Evolutionary conservation across 1,140 invertebrate genomes (phyloP), one percentile per base, ranked within the genome.

Genomic region (Lucilia sericata): DNA sequence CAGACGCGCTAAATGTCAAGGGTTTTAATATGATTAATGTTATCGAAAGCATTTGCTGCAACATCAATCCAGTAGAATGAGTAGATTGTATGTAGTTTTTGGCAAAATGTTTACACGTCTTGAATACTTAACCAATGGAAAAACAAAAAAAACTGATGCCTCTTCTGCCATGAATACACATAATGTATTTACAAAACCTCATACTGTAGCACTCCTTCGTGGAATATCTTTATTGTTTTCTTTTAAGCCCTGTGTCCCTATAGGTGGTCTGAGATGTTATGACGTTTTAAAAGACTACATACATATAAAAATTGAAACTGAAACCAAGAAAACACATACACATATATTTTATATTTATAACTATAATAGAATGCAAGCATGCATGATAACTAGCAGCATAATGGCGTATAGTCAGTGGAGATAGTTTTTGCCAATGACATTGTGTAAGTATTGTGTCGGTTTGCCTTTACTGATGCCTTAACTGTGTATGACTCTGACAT

Each of bases 1-100:
- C 21, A 70, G 65, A 70, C 65, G 19, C 65, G 65, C 21, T 21
- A 70, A 70, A 70, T 70, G 65, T 70, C 65, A 25, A 70, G 65
- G 65, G n/a, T 70, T 25, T 70, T 70, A 70, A 70, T 70, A 70
- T 70, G 65, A 70, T 70, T 70, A 70, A 70, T 70, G 65, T 25
- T 70, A 70, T 70, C 65, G 65, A 70, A 70, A 70, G 65, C 21
- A 21, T 70, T 70, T 70, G 60, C 19, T 19, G 19, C 65, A 19
- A 70, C 3, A 0, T 7, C 19, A 60, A 60, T 60, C 55, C n/a
- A 60, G 55, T 14, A 14, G 14, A 70, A 70, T 12, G 65, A 25
- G 65, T 9, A 25, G n/a, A 70, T 21, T 21, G 10, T n/a, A 21
- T 70, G 19, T 21, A 10, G 10, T 21, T 65, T 70, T 70, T 70